These are phyloP conservation scores for Sula dactylatra DNA, from an alignment of 2,113 vertebrate genomes.

Conservation along the genomic window DNA sequence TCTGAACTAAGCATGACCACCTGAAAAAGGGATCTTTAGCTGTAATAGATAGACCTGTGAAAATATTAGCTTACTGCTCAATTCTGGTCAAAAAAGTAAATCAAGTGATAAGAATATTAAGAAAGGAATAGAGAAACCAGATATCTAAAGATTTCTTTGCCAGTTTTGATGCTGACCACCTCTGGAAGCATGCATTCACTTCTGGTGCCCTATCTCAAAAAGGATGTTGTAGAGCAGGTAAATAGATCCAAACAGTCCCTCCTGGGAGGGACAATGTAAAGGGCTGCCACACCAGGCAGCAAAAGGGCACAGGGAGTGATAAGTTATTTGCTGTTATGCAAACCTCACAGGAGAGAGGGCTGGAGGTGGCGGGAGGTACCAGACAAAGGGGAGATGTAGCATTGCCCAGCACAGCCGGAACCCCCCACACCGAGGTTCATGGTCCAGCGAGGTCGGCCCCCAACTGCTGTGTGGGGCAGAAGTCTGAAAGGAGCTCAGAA, in stretches of 20 bases:
- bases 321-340: background rate
- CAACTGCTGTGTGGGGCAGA: background rate
- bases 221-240: background rate
- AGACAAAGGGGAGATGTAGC: background rate
- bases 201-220: background rate
- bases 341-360: background rate
- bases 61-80: background rate
- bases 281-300: background rate
- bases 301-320: background rate
- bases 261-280: background rate
- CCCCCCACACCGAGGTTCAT: background rate
- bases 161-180: background rate
- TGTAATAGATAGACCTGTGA: background rate
- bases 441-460: background rate
- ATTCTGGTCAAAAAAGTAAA: background rate
- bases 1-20: background rate
- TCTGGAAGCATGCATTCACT: background rate
- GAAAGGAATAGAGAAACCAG: background rate
- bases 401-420: accelerated
- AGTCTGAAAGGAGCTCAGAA: background rate
- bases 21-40: background rate
- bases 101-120: background rate
- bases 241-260: background rate
- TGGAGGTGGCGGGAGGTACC: background rate
- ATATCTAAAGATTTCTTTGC: background rate